Conservation (phyloP, 2,888 invertebrate genomes). For the Mylabris sibirica region DNA sequence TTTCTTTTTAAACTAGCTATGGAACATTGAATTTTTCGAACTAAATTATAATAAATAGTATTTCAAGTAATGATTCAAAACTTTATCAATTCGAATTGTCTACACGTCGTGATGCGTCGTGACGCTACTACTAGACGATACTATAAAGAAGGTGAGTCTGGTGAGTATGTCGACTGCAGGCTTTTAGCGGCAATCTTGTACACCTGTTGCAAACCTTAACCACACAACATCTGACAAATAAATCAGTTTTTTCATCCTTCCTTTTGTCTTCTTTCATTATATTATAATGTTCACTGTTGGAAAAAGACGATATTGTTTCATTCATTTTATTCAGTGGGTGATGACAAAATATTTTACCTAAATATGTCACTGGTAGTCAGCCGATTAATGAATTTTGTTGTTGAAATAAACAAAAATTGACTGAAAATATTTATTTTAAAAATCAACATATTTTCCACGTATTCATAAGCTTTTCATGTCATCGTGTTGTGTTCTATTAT, state of each 20-base stretch:
- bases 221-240: conserved; percentile 53
- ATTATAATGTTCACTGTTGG: conserved; percentile 44
- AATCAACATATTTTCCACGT: conserved; percentile 13
- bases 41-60: conserved; percentile 19
- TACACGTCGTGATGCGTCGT: conserved; percentile 23
- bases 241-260: conserved; percentile 46
- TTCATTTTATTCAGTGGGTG: conserved; percentile 33
- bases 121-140: conserved; percentile 24
- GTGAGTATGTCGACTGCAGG: conserved; percentile 41
- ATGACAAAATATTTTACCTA: conserved; percentile 24
- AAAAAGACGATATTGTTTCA: conserved; percentile 27
- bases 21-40: no score
- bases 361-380: neutral
- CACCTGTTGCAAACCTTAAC: conserved; percentile 55
- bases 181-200: conserved; percentile 49
- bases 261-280: conserved; percentile 45
- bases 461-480: neutral
- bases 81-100: conserved; percentile 5
- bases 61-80: conserved; percentile 17
- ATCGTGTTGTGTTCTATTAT: neutral
- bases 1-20: no score
- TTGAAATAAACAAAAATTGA: neutral
- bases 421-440: neutral
- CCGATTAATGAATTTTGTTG: neutral
- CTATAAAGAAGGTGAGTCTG: conserved; percentile 31